Conservation (phyloP, 2,113 vertebrate genomes). For the Myodes glareolus region DNA sequence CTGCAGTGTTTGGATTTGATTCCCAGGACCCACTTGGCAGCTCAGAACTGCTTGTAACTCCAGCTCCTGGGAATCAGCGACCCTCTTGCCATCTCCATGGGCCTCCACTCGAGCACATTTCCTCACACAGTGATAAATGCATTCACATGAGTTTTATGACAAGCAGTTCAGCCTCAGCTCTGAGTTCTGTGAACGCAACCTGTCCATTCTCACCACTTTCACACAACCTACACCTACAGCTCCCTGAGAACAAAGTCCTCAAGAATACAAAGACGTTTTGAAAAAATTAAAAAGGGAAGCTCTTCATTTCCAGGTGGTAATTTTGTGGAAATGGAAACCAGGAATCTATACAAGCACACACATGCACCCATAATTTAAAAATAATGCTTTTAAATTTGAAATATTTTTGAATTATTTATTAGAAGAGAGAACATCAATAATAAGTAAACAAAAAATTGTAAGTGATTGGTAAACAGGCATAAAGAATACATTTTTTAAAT, state of each 20-base stretch:
- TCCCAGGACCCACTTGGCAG: neutral
- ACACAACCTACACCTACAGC: neutral
- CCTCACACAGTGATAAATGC: neutral
- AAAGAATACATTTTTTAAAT: neutral
- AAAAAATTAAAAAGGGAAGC: neutral
- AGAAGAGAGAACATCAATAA: neutral
- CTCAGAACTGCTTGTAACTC: neutral
- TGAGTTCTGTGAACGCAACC: neutral
- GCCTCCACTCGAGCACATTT: neutral
- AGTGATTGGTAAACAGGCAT: neutral
- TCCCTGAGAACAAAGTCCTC: neutral
- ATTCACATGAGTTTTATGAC: neutral
- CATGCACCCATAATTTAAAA: neutral
- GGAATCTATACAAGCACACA: neutral
- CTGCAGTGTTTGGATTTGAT: neutral
- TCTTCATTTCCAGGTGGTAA: neutral
- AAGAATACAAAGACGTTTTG: neutral
- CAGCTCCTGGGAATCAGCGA: neutral
- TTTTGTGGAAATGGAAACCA: neutral
- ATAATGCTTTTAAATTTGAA: neutral
- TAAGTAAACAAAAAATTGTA: neutral
- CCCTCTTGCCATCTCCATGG: neutral
- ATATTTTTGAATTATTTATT: neutral
- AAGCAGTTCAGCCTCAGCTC: neutral
- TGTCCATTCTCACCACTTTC: neutral